Percentiles rank a stretch among this genome's conserved stretches.
phyloP scores from a whole-genome alignment of 2,113 vertebrate species.

The Dermatemys mawii region DNA sequence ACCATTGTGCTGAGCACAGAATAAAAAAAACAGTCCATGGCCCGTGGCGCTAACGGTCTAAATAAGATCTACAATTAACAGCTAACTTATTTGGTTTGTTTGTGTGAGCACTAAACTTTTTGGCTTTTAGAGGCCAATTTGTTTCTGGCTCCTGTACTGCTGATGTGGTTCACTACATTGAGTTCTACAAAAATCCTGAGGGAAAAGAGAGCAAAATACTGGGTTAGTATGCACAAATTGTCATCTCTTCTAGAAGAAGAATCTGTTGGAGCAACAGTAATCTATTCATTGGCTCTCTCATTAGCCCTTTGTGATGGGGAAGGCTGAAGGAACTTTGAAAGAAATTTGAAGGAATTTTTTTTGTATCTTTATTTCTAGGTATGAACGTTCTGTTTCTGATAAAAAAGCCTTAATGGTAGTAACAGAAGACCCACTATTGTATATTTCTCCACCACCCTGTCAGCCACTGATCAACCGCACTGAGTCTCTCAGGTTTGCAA shows the following conservation, averaged over 20 bases:
- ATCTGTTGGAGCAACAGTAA: background rate
- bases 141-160: background rate
- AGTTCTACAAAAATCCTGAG: background rate
- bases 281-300: background rate
- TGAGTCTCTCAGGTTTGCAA: constrained; percentile 89
- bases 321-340: background rate
- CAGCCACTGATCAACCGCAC: constrained; percentile 90
- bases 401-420: constrained; percentile 95
- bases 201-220: background rate
- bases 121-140: background rate
- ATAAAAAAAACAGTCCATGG: background rate
- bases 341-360: background rate
- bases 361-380: constrained; percentile 51
- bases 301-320: background rate
- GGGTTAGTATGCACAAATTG: background rate
- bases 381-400: constrained; percentile 75
- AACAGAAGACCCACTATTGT: constrained; percentile 86
- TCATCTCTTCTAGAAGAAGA: background rate
- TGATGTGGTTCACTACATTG: background rate
- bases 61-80: background rate
- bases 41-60: background rate
- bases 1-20: background rate
- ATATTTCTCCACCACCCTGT: constrained; percentile 86
- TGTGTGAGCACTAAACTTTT: background rate
- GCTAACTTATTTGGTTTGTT: background rate